Percentiles rank a stretch among this genome's conserved stretches.
Conservation (phyloP, 2,888 invertebrate species). For the Willowsia nigromaculata region DNA sequence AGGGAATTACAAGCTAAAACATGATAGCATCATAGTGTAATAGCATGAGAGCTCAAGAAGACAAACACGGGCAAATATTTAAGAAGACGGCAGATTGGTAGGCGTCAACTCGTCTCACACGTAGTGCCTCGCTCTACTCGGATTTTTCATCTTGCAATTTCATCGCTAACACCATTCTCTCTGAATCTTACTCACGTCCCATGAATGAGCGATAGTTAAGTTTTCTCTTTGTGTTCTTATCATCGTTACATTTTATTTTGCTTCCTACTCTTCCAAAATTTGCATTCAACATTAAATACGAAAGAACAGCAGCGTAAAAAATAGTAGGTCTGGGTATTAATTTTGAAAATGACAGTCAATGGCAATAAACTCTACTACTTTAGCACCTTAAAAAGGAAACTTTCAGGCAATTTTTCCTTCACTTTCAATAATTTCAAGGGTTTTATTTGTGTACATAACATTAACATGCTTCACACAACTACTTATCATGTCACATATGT, state of each 20-base stretch:
- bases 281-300: background rate
- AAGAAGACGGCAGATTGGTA: background rate
- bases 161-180: conserved; percentile 14
- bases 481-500: conserved; percentile 8
- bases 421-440: conserved; percentile 40
- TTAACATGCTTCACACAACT: background rate
- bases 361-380: conserved; percentile 59
- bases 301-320: conserved; percentile 27
- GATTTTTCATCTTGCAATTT: conserved; percentile 57
- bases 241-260: conserved; percentile 22
- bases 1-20: too few relatives aligned
- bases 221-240: conserved; percentile 32
- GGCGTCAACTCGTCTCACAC: conserved; percentile 34
- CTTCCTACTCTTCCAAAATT: conserved; percentile 32
- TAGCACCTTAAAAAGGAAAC: conserved; percentile 53
- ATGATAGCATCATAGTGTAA: background rate
- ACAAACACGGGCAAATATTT: background rate
- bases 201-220: conserved; percentile 15
- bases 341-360: conserved; percentile 62
- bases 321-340: conserved; percentile 17
- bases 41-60: background rate
- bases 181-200: conserved; percentile 45
- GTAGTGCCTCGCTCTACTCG: conserved; percentile 15
- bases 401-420: background rate
- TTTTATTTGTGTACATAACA: conserved; percentile 31